Evolutionary conservation across 2,113 vertebrate genomes (phyloP).

Genomic region (Spermophilus dauricus): DNA sequence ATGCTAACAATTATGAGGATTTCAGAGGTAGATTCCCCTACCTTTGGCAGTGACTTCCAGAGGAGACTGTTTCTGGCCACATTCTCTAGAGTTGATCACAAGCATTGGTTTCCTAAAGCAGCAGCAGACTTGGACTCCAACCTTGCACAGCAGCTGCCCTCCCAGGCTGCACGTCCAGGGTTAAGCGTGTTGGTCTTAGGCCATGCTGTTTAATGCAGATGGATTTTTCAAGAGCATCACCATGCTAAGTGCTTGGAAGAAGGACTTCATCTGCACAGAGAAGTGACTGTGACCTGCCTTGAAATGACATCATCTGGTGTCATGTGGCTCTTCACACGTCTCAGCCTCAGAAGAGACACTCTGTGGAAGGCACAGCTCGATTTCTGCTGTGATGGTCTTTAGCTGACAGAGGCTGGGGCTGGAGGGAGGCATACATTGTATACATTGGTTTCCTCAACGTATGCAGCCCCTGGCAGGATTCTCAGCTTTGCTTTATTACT

Average conservation of each 20-base stretch:
- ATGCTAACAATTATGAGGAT: not conserved
- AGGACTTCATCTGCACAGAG: conserved; percentile 60
- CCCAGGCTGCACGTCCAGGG: conserved; percentile 20
- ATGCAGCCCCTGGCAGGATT: not conserved
- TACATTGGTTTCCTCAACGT: not conserved
- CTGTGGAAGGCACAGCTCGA: conserved; percentile 67
- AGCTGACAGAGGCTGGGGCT: conserved; percentile 31
- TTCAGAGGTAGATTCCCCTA: not conserved
- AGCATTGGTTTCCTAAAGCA: not conserved
- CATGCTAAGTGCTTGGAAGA: conserved; percentile 59
- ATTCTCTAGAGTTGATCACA: not conserved
- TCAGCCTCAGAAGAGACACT: conserved; percentile 57
- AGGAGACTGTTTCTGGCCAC: not conserved
- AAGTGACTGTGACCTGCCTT: conserved; percentile 78
- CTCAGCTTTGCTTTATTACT: conserved; percentile 1
- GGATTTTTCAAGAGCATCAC: conserved; percentile 64
- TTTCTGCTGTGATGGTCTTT: conserved; percentile 73
- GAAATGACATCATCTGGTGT: conserved; percentile 78
- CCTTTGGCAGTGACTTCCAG: not conserved
- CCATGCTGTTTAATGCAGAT: conserved; percentile 58
- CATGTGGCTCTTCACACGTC: conserved; percentile 73
- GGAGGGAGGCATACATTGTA: not conserved
- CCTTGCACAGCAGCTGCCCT: not conserved
- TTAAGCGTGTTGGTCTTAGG: conserved; percentile 61
- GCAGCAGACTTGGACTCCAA: not conserved